Evolutionary conservation across 2,797 vertebrate genomes (phyloP).

Genomic region (Parotocinclus haroldoi): DNA sequence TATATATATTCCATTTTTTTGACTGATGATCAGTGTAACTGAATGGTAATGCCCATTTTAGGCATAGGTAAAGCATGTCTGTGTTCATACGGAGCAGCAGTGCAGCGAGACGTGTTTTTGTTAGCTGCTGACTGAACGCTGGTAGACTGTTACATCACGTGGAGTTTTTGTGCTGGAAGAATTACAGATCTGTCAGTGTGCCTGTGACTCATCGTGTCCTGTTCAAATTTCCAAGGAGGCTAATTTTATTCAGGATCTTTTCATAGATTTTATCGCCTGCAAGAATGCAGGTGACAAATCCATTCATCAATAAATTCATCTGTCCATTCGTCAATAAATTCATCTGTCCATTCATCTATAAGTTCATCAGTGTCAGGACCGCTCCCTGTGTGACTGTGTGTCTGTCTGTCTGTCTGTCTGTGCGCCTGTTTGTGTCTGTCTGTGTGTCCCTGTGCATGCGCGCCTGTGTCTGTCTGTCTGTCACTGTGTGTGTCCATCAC

Average conservation of each 20-base stretch:
- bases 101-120: constrained; percentile 42
- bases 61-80: too few species aligned
- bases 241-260: constrained; percentile 47
- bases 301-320: constrained; percentile 25
- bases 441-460: too few species aligned
- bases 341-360: constrained; percentile 15
- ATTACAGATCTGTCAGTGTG: constrained; percentile 52
- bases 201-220: constrained; percentile 48
- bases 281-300: constrained; percentile 43
- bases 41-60: too few species aligned
- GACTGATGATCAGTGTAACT: too few species aligned
- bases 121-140: constrained; percentile 43
- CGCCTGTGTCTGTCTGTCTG: too few species aligned
- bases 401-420: too few species aligned
- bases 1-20: too few species aligned
- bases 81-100: constrained; percentile 35
- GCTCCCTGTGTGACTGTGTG: too few species aligned
- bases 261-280: constrained; percentile 27
- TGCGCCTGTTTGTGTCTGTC: too few species aligned
- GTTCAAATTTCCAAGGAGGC: constrained; percentile 37
- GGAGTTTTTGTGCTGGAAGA: constrained; percentile 38
- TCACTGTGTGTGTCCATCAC: too few species aligned
- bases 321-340: too few species aligned
- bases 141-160: constrained; percentile 47
- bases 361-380: too few species aligned